Evolutionary conservation across 2,797 vertebrate genomes (phyloP).

Genomic region (Poeciliopsis turneri): DNA sequence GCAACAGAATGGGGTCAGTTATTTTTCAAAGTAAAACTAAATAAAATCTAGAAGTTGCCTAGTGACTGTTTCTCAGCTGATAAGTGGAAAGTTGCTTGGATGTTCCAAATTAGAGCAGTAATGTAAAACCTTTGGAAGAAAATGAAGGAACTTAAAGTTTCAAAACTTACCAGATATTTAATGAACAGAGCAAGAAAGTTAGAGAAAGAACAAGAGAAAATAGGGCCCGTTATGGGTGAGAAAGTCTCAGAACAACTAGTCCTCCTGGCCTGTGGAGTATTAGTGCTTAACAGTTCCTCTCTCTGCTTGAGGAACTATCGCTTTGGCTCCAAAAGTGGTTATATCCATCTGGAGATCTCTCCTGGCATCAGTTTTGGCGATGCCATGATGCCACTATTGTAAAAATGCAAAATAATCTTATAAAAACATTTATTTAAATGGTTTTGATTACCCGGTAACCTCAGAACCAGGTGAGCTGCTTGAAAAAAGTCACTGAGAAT

Average conservation of each 20-base stretch:
- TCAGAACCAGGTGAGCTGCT: not conserved
- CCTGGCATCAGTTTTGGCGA: not conserved
- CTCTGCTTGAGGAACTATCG: not conserved
- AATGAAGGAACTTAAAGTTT: not conserved
- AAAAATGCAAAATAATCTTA: too few species aligned
- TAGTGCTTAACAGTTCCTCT: not conserved
- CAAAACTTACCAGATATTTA: not conserved
- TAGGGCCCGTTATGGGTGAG: not conserved
- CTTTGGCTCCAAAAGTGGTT: not conserved
- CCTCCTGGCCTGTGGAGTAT: not conserved
- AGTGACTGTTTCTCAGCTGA: not conserved
- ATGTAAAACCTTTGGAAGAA: not conserved
- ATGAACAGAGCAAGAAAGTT: not conserved
- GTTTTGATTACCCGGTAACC: too few species aligned
- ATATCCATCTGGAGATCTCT: not conserved
- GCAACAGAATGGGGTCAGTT: not conserved
- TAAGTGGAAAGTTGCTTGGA: not conserved
- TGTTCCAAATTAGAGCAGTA: not conserved
- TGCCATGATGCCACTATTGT: too few species aligned
- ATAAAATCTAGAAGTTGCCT: not conserved
- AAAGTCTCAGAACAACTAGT: not conserved
- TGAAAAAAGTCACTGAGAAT: not conserved
- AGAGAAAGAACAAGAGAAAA: not conserved
- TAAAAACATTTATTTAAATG: too few species aligned
- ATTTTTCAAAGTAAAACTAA: not conserved